Conservation (phyloP, 2,797 vertebrate genomes). For the Luscinia luscinia region DNA sequence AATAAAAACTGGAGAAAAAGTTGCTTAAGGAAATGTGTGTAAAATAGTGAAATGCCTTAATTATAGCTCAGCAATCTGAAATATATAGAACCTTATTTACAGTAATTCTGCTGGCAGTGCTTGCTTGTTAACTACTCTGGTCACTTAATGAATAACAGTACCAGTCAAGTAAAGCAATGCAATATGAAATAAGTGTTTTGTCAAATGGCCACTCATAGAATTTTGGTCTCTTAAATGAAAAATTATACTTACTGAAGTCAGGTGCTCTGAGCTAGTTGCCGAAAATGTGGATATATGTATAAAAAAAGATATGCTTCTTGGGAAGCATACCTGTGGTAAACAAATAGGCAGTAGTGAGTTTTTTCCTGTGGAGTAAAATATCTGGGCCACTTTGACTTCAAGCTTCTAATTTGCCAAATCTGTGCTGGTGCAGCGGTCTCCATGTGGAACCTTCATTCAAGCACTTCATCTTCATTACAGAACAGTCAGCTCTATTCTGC, state of each 20-base stretch:
- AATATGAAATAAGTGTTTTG: conserved; percentile 31
- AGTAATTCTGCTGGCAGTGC: conserved; percentile 36
- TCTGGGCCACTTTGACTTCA: neutral
- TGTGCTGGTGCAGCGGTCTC: neutral
- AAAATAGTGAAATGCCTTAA: conserved; percentile 67
- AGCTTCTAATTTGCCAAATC: neutral
- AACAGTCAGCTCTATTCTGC: neutral
- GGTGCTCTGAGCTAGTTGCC: conserved; percentile 43
- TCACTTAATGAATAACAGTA: conserved; percentile 51
- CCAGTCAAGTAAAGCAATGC: conserved; percentile 23
- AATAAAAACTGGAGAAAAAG: conserved; percentile 51
- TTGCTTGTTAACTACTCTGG: conserved; percentile 51
- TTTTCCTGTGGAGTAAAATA: neutral
- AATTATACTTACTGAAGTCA: conserved; percentile 16
- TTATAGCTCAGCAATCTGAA: conserved; percentile 55
- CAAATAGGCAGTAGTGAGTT: conserved; percentile 9
- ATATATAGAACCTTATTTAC: conserved; percentile 56
- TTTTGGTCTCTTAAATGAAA: conserved; percentile 21
- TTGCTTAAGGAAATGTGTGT: conserved; percentile 56
- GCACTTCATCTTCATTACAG: conserved; percentile 18
- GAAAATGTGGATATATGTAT: neutral
- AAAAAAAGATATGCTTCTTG: neutral
- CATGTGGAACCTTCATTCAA: neutral
- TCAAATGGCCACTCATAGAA: conserved; percentile 6
- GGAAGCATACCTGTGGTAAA: conserved; percentile 20